These are phyloP conservation scores for Reticulitermes speratus DNA, from an alignment of 1,140 invertebrate genomes.

Conservation along the genomic window DNA sequence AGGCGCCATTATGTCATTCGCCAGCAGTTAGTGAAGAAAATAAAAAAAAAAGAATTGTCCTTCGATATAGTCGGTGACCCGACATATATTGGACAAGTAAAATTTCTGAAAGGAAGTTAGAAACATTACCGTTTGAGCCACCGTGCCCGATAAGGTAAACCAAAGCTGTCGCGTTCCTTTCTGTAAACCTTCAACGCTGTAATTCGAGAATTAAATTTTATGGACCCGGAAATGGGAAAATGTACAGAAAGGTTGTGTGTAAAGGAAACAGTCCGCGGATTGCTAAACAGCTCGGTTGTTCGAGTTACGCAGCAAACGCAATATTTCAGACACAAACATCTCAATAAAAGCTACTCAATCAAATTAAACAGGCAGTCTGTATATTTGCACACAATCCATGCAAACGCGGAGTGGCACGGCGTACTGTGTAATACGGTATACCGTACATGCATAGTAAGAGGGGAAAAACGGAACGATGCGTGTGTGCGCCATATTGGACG, in stretches of 20 bases:
- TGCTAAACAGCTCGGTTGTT: background rate
- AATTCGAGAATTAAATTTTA: no score
- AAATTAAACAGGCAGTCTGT: background rate
- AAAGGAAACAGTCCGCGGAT: background rate
- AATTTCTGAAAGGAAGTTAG: no score
- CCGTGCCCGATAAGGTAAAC: no score
- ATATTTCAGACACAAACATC: background rate
- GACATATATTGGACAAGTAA: no score
- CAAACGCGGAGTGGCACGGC: background rate
- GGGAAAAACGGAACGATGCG: background rate
- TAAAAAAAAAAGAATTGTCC: no score
- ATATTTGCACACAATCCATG: background rate
- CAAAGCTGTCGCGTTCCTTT: no score
- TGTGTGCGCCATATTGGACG: constrained; percentile 16
- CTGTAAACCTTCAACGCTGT: no score
- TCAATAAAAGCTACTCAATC: background rate
- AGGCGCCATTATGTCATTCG: no score
- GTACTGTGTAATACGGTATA: background rate
- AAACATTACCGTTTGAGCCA: no score
- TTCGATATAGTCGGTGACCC: no score
- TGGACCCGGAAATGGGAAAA: no score
- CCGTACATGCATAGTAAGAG: background rate
- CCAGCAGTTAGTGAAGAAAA: no score
- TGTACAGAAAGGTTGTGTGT: background rate
- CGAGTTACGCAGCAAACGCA: background rate